Percentiles rank a stretch among this genome's conserved stretches.
Conservation (phyloP, 2,113 vertebrate genomes). For the Peromyscus maniculatus region DNA sequence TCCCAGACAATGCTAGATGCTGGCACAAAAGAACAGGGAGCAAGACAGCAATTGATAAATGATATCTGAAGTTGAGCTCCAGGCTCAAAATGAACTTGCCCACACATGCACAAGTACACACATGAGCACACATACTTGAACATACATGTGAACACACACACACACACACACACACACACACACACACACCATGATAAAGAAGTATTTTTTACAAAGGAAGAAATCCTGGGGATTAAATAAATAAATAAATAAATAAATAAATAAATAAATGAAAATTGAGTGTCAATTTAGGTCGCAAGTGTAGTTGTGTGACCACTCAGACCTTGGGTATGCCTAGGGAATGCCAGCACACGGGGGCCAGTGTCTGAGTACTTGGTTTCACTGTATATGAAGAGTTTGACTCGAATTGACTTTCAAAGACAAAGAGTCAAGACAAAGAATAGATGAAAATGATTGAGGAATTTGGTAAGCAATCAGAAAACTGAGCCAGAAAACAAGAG, state of each 20-base stretch:
- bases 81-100: not conserved
- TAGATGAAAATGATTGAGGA: not conserved
- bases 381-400: not conserved
- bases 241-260: not conserved
- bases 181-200: too few relatives aligned
- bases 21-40: not conserved
- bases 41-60: not conserved
- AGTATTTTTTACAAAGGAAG: not conserved
- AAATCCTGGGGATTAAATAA: not conserved
- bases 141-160: not conserved
- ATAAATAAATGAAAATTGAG: too few relatives aligned
- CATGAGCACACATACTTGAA: not conserved
- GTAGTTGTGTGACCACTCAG: accelerated
- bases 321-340: not conserved
- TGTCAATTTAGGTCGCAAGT: not conserved
- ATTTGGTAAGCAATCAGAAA: not conserved
- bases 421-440: not conserved
- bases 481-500: not conserved
- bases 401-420: not conserved
- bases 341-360: not conserved
- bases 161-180: not conserved
- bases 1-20: not conserved
- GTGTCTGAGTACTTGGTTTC: not conserved
- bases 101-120: not conserved
- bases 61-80: not conserved